Percentiles rank a stretch among this genome's conserved stretches.
Conservation (phyloP, 2,888 invertebrate genomes). For the Adineta ricciae region DNA sequence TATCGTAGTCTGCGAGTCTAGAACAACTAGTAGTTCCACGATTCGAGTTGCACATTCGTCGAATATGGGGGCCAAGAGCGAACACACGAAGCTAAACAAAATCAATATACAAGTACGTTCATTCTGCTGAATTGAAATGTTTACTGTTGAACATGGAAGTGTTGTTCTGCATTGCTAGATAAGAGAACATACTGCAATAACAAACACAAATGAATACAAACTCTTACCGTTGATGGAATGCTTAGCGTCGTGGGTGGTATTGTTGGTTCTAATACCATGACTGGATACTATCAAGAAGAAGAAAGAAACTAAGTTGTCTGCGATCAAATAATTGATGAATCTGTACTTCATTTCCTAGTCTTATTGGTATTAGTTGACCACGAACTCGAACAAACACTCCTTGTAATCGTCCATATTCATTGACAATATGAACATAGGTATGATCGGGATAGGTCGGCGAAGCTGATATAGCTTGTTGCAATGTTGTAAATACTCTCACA, state of each 20-base stretch:
- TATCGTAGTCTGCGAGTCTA: not conserved
- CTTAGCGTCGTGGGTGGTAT: too few relatives aligned
- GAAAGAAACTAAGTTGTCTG: too few relatives aligned
- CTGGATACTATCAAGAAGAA: too few relatives aligned
- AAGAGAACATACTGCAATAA: not conserved
- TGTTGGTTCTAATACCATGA: too few relatives aligned
- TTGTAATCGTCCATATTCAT: not conserved
- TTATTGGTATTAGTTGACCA: not conserved
- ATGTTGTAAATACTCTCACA: not conserved
- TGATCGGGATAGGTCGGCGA: not conserved
- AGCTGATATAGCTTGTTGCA: not conserved
- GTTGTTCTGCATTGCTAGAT: not conserved
- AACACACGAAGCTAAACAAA: not conserved
- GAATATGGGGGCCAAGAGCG: not conserved
- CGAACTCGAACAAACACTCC: not conserved
- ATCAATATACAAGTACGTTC: not conserved
- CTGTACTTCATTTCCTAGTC: not conserved
- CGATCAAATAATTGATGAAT: not conserved
- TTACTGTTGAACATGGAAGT: not conserved
- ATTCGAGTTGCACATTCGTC: not conserved
- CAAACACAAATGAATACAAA: too few relatives aligned
- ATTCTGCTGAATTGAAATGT: not conserved
- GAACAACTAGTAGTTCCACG: not conserved
- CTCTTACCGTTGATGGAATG: too few relatives aligned
- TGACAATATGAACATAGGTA: conserved; percentile 15